These are phyloP conservation scores for Apamea sordens DNA, from an alignment of 2,888 invertebrate species.

Conservation along the genomic window DNA sequence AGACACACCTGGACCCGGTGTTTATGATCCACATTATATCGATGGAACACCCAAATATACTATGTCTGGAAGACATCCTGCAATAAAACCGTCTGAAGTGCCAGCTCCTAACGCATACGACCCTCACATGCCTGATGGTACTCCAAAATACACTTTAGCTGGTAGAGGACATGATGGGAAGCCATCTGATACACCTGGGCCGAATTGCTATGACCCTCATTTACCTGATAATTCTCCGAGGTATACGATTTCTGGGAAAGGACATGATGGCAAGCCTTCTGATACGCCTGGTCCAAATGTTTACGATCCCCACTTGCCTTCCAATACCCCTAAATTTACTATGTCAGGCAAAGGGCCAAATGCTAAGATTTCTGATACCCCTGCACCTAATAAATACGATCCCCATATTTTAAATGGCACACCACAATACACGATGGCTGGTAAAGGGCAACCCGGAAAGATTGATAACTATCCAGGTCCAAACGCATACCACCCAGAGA, in stretches of 20 bases:
- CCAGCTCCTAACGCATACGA: slow-evolving; percentile 92
- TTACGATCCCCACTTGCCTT: slow-evolving; percentile 87
- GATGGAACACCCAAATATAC: slow-evolving; percentile 91
- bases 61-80: slow-evolving; percentile 91
- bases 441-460: slow-evolving; percentile 90
- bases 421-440: slow-evolving; percentile 92
- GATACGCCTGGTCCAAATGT: slow-evolving; percentile 91
- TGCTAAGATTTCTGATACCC: slow-evolving; percentile 79
- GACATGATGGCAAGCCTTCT: slow-evolving; percentile 81
- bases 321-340: slow-evolving; percentile 91
- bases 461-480: slow-evolving; percentile 91
- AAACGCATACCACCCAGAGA: slow-evolving; percentile 88
- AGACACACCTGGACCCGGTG: slow-evolving; percentile 91
- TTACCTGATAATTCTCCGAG: slow-evolving; percentile 89
- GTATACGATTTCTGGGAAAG: slow-evolving; percentile 92
- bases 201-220: slow-evolving; percentile 88
- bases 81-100: slow-evolving; percentile 88
- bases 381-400: slow-evolving; percentile 91
- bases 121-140: slow-evolving; percentile 88
- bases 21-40: slow-evolving; percentile 91
- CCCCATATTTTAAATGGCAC: slow-evolving; percentile 90
- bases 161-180: slow-evolving; percentile 88
- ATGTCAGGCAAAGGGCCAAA: slow-evolving; percentile 92
- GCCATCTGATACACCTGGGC: slow-evolving; percentile 89
- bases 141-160: slow-evolving; percentile 91